phyloP scores from a whole-genome alignment of 2,797 vertebrate species.

The Danio jaintianensis region DNA sequence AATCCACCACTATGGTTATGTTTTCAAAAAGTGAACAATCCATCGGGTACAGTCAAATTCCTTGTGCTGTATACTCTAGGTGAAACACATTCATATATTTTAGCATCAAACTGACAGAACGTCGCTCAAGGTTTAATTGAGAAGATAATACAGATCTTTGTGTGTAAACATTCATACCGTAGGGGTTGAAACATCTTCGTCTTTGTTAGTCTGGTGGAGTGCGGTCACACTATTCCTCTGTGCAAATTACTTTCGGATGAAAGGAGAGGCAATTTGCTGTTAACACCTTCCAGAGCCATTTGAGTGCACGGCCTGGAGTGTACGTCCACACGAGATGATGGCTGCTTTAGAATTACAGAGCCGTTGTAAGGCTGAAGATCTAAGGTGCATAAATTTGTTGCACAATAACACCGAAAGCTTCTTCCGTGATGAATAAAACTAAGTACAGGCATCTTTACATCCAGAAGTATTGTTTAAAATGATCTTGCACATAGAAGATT shows the following conservation, averaged over 20 bases:
- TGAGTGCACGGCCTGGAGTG: too few relatives aligned
- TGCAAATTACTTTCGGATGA: conserved; percentile 38
- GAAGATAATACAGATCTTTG: neutral
- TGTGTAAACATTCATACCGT: conserved; percentile 44
- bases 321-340: neutral
- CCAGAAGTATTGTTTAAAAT: neutral
- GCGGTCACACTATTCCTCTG: neutral
- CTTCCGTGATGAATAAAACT: neutral
- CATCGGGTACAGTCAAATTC: neutral
- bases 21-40: neutral
- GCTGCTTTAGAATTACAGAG: neutral
- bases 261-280: conserved; percentile 35
- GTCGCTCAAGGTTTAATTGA: conserved; percentile 19
- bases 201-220: conserved; percentile 2
- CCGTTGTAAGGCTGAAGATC: neutral
- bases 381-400: neutral
- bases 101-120: neutral
- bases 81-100: conserved; percentile 30
- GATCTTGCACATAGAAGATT: neutral
- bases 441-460: neutral
- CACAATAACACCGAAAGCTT: neutral
- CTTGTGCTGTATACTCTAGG: conserved; percentile 9
- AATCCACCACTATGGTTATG: neutral
- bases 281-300: conserved; percentile 31
- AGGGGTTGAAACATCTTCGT: conserved; percentile 10